phyloP scores from a whole-genome alignment of 2,797 vertebrate species.

The Enoplosus armatus region DNA sequence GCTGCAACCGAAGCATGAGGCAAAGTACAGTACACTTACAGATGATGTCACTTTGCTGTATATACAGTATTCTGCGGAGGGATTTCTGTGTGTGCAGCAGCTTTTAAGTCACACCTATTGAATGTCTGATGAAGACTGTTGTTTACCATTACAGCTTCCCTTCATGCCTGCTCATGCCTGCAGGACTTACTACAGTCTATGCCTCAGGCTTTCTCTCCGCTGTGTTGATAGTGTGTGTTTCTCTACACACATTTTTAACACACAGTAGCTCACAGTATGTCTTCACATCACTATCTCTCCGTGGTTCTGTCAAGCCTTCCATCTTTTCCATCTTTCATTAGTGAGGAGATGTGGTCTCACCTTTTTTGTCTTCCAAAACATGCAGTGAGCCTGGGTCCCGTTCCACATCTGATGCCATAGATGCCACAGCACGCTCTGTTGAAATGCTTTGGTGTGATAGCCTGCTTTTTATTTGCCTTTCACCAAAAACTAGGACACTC shows the following conservation, averaged over 20 bases:
- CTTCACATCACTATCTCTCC: conserved; percentile 26
- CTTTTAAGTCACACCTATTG: conserved; percentile 47
- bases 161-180: conserved; percentile 56
- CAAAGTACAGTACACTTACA: conserved; percentile 22
- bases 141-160: conserved; percentile 55
- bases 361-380: conserved; percentile 13
- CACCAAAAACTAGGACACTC: conserved; percentile 50
- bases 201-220: conserved; percentile 52
- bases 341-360: conserved; percentile 1
- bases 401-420: conserved; percentile 33
- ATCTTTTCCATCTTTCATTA: conserved; percentile 35
- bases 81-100: conserved; percentile 41
- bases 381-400: conserved; percentile 2
- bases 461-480: conserved; percentile 46
- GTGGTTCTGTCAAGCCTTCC: conserved; percentile 21
- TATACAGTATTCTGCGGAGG: conserved; percentile 13
- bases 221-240: conserved; percentile 30
- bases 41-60: conserved; percentile 37
- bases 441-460: conserved; percentile 39
- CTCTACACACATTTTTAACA: conserved; percentile 26
- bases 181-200: conserved; percentile 56
- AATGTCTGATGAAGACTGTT: conserved; percentile 50
- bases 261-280: conserved; percentile 2
- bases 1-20: conserved; percentile 28
- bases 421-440: conserved; percentile 19